These are phyloP conservation scores for Drosophila aff. DNA, from an alignment of 1,140 invertebrate species.

Conservation along the genomic window DNA sequence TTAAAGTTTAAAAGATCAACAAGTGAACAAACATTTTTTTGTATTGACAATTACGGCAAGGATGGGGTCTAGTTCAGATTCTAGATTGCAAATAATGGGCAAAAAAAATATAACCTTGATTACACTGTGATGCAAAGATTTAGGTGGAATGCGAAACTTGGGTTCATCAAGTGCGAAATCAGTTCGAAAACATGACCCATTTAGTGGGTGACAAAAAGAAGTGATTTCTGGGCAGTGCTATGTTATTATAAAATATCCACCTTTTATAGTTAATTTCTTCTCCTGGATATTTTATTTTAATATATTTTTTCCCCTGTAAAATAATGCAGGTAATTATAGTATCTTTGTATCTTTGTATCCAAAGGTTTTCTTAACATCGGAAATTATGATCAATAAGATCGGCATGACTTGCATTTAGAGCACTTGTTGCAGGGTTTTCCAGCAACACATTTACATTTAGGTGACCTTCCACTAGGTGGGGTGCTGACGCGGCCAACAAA, in stretches of 20 bases:
- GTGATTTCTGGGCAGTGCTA: background rate
- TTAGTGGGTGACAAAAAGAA: too few relatives aligned
- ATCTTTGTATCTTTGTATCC: background rate
- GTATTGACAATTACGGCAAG: conserved; percentile 6
- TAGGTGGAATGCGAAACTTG: background rate
- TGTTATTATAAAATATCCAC: background rate
- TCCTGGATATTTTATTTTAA: background rate
- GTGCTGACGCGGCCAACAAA: conserved; percentile 36
- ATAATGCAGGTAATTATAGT: background rate
- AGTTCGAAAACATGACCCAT: too few relatives aligned
- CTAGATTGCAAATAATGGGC: background rate
- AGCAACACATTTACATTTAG: background rate
- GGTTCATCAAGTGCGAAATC: background rate
- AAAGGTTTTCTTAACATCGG: background rate
- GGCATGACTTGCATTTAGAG: background rate
- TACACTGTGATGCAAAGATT: too few relatives aligned
- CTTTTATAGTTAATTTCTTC: background rate
- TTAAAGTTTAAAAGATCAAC: background rate
- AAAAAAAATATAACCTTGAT: too few relatives aligned
- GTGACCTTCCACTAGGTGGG: background rate
- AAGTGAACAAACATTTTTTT: background rate
- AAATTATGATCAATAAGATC: background rate
- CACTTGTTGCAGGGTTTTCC: conserved; percentile 5
- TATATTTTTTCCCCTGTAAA: background rate
- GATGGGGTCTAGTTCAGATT: background rate